phyloP scores from a whole-genome alignment of 2,113 vertebrate species.

The Etia nguti region DNA sequence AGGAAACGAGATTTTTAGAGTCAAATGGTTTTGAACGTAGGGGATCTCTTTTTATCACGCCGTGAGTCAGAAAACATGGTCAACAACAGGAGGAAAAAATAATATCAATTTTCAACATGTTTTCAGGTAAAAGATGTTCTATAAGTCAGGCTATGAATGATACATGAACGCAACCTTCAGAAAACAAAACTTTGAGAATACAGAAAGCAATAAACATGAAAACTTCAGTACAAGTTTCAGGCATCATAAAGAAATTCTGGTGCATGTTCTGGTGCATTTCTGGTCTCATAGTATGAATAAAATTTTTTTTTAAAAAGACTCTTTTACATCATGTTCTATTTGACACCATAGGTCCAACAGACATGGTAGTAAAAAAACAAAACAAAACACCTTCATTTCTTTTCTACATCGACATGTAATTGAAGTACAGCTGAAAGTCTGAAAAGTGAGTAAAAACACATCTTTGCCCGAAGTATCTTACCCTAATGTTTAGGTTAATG shows the following conservation, averaged over 20 bases:
- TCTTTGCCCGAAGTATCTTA: neutral
- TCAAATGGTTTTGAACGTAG: neutral
- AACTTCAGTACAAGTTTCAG: neutral
- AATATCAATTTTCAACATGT: neutral
- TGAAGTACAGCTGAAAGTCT: neutral
- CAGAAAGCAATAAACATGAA: neutral
- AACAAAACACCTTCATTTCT: neutral
- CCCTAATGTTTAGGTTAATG: neutral
- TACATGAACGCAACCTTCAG: neutral
- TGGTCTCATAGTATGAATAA: neutral
- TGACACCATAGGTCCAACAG: neutral
- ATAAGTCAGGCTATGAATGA: neutral
- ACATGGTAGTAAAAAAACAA: neutral
- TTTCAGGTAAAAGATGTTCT: neutral
- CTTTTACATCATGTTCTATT: neutral
- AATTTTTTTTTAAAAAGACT: neutral
- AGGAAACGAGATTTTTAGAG: too few species aligned
- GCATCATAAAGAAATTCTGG: neutral
- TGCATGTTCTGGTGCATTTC: rapidly evolving
- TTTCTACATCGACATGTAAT: neutral
- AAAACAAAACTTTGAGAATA: neutral
- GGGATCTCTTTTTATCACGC: neutral
- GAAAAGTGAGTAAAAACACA: neutral
- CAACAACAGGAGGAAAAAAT: neutral
- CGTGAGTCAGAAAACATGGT: neutral